Evolutionary conservation across 1,140 invertebrate species (phyloP), one percentile per base, ranked within the genome.

Genomic region (Zaprionus davidi): DNA sequence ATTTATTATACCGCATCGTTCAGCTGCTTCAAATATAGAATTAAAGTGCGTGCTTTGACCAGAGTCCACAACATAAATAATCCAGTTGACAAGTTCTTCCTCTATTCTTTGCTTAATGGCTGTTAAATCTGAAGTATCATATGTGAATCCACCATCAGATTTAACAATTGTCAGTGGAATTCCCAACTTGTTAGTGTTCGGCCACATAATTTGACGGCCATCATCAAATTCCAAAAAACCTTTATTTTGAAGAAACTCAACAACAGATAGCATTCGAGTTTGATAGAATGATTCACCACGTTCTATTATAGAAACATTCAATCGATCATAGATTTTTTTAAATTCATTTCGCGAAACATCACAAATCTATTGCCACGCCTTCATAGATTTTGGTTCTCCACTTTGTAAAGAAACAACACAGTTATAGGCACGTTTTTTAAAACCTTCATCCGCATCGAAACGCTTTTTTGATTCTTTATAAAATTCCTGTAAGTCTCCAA

Each of bases 281-380:
- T 99, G 98, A 93, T 99, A 99, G 92, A 98, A 99, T 0, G 98
- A 99, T 94, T 99, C 99, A 34, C 99, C 99, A 76, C 98, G 94
- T 87, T 99, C 97, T 24, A 94, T 94, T 20, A 99, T 91, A 71
- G 93, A 95, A 11, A 98, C 94, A 76, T 96, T 95, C 28, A 98
- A 87, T 20, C 96, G 93, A 60, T 96, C 94, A 93, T 98, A 98
- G 15, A 98, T 94, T 85, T 97, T 97, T 86, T 97, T 94, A 93
- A 99, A 99, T 92, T 99, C 98, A 94, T 95, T 95, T 20, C 97
- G 94, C 9, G 98, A 99, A 6, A 99, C 97, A 93, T 99, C 97
- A 93, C 98, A 99, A 78, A 99, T 99, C 22, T 98, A 93, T 86
- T 98, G 95, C 99, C 99, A 99, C 0, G 97, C 99, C 92, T 97